Evolutionary conservation across 1,140 invertebrate species (phyloP), one percentile per base, ranked within the genome.

Genomic region (Lordiphosa stackelbergi): DNA sequence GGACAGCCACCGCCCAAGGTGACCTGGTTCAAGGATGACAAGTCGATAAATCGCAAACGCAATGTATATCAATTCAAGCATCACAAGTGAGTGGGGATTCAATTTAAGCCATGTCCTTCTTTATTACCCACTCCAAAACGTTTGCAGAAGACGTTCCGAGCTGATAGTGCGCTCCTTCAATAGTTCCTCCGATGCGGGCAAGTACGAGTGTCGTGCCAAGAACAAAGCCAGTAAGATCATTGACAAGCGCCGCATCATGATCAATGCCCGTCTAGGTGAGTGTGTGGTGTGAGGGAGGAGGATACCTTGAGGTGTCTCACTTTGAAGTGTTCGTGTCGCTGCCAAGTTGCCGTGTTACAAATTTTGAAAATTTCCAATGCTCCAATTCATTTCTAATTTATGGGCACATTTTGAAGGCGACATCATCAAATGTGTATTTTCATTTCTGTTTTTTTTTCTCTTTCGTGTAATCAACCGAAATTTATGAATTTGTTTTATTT

Each of bases 1-100:
- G 93, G 92, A 3, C 90, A 91, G 37, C 93, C 93, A 46, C 91
- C 92, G 63, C 93, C 93, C 19, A 90, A 90, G 81, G 91, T 94
- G 62, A 89, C 90, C 65, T 94, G 93, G 93, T 93, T 92, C 88
- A 93, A 93, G 84, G 92, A 94, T 88, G 92, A 91, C 73, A 89
- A 90, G 79, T 91, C 91, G 55, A 88, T 88, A 62, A 86, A 87
- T 71, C 69, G 84, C 54, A 85, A 87, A 72, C 84, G 73, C 53
- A 73, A 73, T 71, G 66, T 78, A 54, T 88, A 88, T 63, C 70
- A 86, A 81, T 85, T 88, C 60, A 73, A 86, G 56, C 86, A 87
- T 54, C 68, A 75, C 66, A 88, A 87, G 87, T 88, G 57, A 87
- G 86, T 38, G 0, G 5, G 0, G 3, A 2, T 35, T 2, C 13